Evolutionary conservation across 2,797 vertebrate genomes (phyloP), one percentile per base, ranked within the genome.

Genomic region (Taenioides sp.): DNA sequence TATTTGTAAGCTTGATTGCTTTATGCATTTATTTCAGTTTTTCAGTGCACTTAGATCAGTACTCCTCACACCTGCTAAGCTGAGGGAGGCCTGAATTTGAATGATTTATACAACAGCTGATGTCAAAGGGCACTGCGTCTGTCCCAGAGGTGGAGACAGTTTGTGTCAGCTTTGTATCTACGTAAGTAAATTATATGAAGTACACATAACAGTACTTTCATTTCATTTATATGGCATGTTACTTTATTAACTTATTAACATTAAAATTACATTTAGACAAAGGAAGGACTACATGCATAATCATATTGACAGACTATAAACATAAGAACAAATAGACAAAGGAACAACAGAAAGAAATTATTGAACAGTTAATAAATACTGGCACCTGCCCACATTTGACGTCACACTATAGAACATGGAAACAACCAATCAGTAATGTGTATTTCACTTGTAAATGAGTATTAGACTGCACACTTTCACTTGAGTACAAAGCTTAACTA

Each of bases 401-500:
- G 14, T 59, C 57, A 59, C 57, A 27, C 14, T 59, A 47, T 47
- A 9, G 25, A 60, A 25, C 27, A 16, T 28, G 58, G 27, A 60
- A 60, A 60, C 27, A 17, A 28, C 27, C 58, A 28, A 60, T 60
- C 58, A 60, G 27, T 60, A 28, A 6, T 20, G 18, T 62, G 28
- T n/a, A 62, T 37, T 62, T 62, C 31, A 37, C 31, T n/a, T 61
- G 17, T 61, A 61, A 31, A 61, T 61, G 28, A n/a, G 18, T 11
- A 62, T 62, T 23, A 37, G 31, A 17, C 28, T 7, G 25, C 57
- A 59, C 60, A 62, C 60, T 62, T 62, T 62, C 14, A 59, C 60
- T 62, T 62, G 20, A 62, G 58, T 31, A 31, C 58, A 28, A 62
- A 74, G 73, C 71, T 64, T 62, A 62, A 62, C 16, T 37, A 62